These are phyloP conservation scores for Homarus americanus DNA, from an alignment of 1,140 invertebrate genomes.

Conservation along the genomic window DNA sequence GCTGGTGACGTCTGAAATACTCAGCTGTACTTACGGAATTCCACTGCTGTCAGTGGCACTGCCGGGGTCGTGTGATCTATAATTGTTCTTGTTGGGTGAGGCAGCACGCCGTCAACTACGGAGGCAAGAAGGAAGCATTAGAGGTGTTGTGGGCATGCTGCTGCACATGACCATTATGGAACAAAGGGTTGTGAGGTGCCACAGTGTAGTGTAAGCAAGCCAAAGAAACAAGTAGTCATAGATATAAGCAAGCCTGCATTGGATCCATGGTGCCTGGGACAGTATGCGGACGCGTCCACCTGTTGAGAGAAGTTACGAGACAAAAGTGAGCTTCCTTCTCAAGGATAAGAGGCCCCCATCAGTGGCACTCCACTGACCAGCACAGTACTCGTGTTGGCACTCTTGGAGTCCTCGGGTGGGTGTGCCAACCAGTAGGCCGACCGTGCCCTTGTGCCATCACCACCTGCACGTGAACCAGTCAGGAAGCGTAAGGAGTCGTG, in stretches of 20 bases:
- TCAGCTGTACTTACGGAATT: conserved; percentile 55
- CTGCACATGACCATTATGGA: conserved; percentile 36
- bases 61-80: conserved; percentile 24
- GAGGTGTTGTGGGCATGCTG: neutral
- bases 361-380: neutral
- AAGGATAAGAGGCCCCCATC: neutral
- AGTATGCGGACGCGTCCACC: conserved; percentile 19
- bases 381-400: neutral
- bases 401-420: neutral
- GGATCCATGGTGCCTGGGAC: conserved; percentile 60
- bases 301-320: conserved; percentile 2
- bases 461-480: conserved; percentile 5
- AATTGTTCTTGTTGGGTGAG: conserved; percentile 36
- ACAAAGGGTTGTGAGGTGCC: conserved; percentile 66
- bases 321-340: conserved; percentile 23
- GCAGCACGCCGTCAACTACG: neutral
- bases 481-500: conserved; percentile 11
- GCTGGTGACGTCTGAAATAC: conserved; percentile 25
- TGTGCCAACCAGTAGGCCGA: neutral
- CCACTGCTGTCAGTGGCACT: conserved; percentile 40
- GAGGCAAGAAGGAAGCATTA: neutral
- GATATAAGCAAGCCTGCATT: conserved; percentile 69
- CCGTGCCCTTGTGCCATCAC: neutral
- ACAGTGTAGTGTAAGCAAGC: conserved; percentile 71
- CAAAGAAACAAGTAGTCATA: conserved; percentile 73